phyloP scores from a whole-genome alignment of 30 jellyfish, hydroid and myxozoan species.

The Aurelia sp. region DNA sequence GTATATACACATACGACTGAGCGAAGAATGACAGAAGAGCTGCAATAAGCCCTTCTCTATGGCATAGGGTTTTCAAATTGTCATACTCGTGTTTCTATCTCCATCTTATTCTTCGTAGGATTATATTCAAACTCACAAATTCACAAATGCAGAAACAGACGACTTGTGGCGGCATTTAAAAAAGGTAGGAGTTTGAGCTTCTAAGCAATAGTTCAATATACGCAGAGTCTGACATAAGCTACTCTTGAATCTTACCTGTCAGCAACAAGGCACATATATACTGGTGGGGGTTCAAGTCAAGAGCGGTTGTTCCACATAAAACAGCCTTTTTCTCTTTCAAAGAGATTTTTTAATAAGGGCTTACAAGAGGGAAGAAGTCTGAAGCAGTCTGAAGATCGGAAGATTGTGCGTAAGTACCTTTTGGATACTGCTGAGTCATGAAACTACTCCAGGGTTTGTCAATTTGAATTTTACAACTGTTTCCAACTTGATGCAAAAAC shows the following conservation, averaged over 20 bases:
- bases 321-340: background rate
- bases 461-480: too few relatives aligned
- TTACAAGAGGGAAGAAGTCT: too few relatives aligned
- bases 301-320: background rate
- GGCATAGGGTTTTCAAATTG: background rate
- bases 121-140: constrained; percentile 70
- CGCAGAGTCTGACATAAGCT: background rate
- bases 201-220: too few relatives aligned
- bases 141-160: constrained; percentile 93
- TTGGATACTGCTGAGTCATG: too few relatives aligned
- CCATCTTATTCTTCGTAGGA: constrained; percentile 12
- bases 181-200: constrained; percentile 45
- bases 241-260: background rate
- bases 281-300: background rate
- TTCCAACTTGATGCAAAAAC: too few relatives aligned
- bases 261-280: background rate
- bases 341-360: too few relatives aligned
- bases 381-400: too few relatives aligned
- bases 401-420: too few relatives aligned
- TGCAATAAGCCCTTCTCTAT: background rate
- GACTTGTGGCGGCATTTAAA: constrained; percentile 88
- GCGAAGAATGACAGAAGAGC: too few relatives aligned
- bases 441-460: too few relatives aligned
- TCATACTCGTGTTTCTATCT: too few relatives aligned
- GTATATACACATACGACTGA: too few relatives aligned